These are phyloP conservation scores for Drosophila mayaguana DNA, from an alignment of 2,888 invertebrate genomes.

Conservation along the genomic window DNA sequence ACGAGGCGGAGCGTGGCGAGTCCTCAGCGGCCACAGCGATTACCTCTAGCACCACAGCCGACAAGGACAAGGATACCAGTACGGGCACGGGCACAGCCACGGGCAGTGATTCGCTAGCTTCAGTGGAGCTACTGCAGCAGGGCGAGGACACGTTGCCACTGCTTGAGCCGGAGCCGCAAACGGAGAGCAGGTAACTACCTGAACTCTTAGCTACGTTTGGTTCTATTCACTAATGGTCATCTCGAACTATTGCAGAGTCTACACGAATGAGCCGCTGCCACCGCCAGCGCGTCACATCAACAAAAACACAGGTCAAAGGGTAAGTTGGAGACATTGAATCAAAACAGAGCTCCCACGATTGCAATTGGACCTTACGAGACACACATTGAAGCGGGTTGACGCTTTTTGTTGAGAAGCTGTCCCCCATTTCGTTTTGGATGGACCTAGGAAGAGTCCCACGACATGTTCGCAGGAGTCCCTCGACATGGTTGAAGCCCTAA, in stretches of 20 bases:
- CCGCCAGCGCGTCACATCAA: constrained; percentile 66
- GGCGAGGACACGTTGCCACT: constrained; percentile 86
- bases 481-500: too few relatives aligned
- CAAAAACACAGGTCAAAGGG: constrained; percentile 54
- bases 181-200: constrained; percentile 76
- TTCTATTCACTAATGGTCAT: neutral
- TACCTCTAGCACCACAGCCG: constrained; percentile 13
- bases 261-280: constrained; percentile 80
- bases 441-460: too few relatives aligned
- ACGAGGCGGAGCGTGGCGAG: constrained; percentile 86
- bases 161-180: constrained; percentile 84
- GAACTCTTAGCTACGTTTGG: too few relatives aligned
- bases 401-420: neutral
- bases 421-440: neutral
- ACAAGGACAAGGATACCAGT: constrained; percentile 55
- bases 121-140: constrained; percentile 82
- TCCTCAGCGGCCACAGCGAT: constrained; percentile 47
- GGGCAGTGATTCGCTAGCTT: constrained; percentile 76
- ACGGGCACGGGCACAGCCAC: constrained; percentile 60
- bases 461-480: too few relatives aligned
- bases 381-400: neutral
- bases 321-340: constrained; percentile 35
- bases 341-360: neutral
- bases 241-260: constrained; percentile 82
- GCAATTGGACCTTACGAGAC: neutral